A percentile compares a stretch with the other conserved stretches of the same genome.
phyloP scores from a whole-genome alignment of 2,888 invertebrate genomes.

The Boloria selene region DNA sequence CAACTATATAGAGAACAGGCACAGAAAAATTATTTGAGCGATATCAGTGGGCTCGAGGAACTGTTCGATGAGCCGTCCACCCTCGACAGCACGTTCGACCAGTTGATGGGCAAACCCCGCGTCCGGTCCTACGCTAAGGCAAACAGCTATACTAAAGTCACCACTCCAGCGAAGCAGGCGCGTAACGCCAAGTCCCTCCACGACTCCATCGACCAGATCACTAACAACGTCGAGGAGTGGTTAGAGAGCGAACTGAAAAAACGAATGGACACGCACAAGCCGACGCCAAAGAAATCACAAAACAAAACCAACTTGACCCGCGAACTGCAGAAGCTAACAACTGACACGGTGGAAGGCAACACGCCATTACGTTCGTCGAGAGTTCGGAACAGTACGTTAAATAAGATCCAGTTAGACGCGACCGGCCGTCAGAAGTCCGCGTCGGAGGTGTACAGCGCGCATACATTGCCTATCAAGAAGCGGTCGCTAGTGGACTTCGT shows the following conservation, averaged over 20 bases:
- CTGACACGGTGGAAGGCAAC: constrained; percentile 55
- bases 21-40: constrained; percentile 43
- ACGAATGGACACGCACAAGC: constrained; percentile 29
- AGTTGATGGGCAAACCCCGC: constrained; percentile 55
- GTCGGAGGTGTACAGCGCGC: constrained; percentile 52
- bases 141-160: constrained; percentile 53
- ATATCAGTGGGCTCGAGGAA: constrained; percentile 67
- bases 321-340: constrained; percentile 55
- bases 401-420: constrained; percentile 14
- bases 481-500: constrained; percentile 50
- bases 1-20: constrained; percentile 50
- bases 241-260: constrained; percentile 54
- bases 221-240: constrained; percentile 60
- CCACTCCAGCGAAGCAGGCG: constrained; percentile 41
- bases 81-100: constrained; percentile 56
- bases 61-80: constrained; percentile 53
- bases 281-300: constrained; percentile 26
- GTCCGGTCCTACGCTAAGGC: constrained; percentile 60
- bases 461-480: constrained; percentile 65
- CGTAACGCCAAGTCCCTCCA: constrained; percentile 51
- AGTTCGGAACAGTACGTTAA: constrained; percentile 45
- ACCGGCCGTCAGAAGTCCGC: constrained; percentile 46
- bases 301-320: constrained; percentile 42
- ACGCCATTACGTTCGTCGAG: constrained; percentile 48
- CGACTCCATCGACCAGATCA: constrained; percentile 49